These are phyloP conservation scores for Bombus waltoni DNA, from an alignment of 1,140 invertebrate species.

Conservation along the genomic window DNA sequence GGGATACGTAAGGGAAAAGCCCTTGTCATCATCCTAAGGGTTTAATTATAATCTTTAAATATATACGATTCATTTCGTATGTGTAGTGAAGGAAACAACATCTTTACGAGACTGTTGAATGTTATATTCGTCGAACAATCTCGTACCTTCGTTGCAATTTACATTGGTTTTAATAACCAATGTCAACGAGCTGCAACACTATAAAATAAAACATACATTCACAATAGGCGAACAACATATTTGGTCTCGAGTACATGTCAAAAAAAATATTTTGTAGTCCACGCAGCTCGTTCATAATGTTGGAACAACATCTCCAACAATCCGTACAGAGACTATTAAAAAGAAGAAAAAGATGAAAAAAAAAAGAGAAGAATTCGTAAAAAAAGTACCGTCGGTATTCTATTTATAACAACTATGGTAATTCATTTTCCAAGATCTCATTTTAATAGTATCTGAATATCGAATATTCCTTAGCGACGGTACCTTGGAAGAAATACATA, in stretches of 20 bases:
- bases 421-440: slow-evolving; percentile 6
- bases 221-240: neutral
- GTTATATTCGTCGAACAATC: neutral
- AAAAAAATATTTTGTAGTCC: slow-evolving; percentile 18
- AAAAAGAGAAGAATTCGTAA: slow-evolving; percentile 27
- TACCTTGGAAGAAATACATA: neutral
- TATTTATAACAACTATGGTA: neutral
- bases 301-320: slow-evolving; percentile 63
- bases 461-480: neutral
- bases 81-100: slow-evolving; percentile 44
- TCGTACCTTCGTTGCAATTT: slow-evolving; percentile 12
- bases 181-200: slow-evolving; percentile 36
- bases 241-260: neutral
- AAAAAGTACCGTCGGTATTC: slow-evolving; percentile 24
- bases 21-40: slow-evolving; percentile 35
- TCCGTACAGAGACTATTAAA: slow-evolving; percentile 24
- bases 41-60: slow-evolving; percentile 29
- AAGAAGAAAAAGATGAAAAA: slow-evolving; percentile 38
- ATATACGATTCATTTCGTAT: slow-evolving; percentile 60
- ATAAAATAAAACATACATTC: neutral
- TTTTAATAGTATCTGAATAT: slow-evolving; percentile 7
- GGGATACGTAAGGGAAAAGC: slow-evolving; percentile 15
- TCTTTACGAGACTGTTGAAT: neutral
- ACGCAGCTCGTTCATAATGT: slow-evolving; percentile 54
- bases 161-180: slow-evolving; percentile 11